Conservation (phyloP, 2,113 vertebrate species). For the Mungos mungo region DNA sequence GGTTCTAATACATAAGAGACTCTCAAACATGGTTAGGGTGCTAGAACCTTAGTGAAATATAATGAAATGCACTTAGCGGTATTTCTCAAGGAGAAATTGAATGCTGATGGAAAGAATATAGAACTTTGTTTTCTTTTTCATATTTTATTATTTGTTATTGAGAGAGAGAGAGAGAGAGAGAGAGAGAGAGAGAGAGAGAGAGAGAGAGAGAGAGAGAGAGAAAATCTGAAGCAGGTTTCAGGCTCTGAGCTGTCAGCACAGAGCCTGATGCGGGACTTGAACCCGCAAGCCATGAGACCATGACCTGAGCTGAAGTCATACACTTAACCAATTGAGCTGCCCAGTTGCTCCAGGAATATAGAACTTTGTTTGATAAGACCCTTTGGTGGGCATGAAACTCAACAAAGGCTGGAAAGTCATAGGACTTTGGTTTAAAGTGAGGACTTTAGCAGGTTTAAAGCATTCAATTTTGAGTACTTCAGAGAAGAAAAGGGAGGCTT, state of each 20-base stretch:
- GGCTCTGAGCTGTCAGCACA: too few species aligned
- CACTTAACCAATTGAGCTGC: too few species aligned
- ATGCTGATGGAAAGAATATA: neutral
- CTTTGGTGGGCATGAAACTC: neutral
- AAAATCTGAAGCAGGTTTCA: too few species aligned
- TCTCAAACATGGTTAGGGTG: neutral
- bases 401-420: neutral
- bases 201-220: too few species aligned
- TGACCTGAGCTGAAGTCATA: too few species aligned
- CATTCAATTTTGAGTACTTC: neutral
- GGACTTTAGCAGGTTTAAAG: neutral
- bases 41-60: neutral
- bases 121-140: neutral
- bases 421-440: too few species aligned
- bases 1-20: neutral
- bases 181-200: too few species aligned
- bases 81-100: neutral
- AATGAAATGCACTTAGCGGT: neutral
- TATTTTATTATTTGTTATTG: too few species aligned
- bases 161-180: too few species aligned
- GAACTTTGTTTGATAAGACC: neutral
- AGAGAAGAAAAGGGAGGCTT: neutral
- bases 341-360: neutral
- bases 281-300: too few species aligned
- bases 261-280: too few species aligned